Evolutionary conservation across 2,888 invertebrate genomes (phyloP).

Genomic region (Amiota mariae): DNA sequence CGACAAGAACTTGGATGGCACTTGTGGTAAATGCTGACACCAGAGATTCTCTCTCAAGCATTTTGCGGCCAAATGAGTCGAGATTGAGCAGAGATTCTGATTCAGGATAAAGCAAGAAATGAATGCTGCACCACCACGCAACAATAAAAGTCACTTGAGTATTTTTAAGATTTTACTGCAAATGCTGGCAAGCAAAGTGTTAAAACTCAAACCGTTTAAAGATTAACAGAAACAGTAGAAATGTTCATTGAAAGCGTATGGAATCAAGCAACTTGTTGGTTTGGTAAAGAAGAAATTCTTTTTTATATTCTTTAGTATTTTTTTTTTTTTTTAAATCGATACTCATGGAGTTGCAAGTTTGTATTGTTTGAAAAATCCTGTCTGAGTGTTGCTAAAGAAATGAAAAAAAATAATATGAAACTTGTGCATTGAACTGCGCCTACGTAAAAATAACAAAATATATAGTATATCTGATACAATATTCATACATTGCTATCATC

Average conservation of each 20-base stretch:
- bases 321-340: neutral
- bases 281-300: constrained; percentile 5
- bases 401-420: constrained; percentile 30
- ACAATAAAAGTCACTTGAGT: constrained; percentile 67
- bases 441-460: neutral
- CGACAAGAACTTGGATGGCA: constrained; percentile 37
- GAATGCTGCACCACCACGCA: constrained; percentile 31
- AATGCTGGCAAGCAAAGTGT: constrained; percentile 42
- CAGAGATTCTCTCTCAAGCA: constrained; percentile 58
- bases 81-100: too few species aligned
- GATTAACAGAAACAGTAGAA: neutral
- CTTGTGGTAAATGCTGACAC: constrained; percentile 64
- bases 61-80: constrained; percentile 65
- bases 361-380: constrained; percentile 56
- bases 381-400: constrained; percentile 55
- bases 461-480: neutral
- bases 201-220: neutral
- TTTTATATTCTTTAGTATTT: neutral
- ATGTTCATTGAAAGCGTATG: neutral
- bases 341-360: constrained; percentile 38
- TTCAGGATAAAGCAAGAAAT: neutral
- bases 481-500: neutral
- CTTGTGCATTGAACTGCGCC: constrained; percentile 62
- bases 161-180: constrained; percentile 62
- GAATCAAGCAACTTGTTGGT: neutral